Percentiles rank a stretch among this genome's conserved stretches.
These are phyloP conservation scores for Caerostris extrusa DNA, from an alignment of 1,140 invertebrate genomes.

Conservation along the genomic window DNA sequence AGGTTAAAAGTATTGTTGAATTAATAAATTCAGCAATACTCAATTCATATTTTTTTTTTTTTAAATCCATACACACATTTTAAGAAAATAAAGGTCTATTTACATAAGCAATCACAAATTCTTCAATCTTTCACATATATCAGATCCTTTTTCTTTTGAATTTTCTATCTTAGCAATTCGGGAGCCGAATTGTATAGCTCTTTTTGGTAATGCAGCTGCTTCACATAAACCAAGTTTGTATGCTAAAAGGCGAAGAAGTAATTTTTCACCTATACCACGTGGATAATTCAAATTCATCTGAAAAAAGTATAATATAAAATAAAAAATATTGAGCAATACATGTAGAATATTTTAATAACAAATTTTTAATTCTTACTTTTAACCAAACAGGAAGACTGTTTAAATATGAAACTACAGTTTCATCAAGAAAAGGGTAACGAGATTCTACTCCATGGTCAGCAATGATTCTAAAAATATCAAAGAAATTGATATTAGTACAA, in stretches of 20 bases:
- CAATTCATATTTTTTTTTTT: too few relatives aligned
- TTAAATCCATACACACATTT: neutral
- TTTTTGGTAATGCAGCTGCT: constrained; percentile 89
- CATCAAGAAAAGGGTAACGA: constrained; percentile 96
- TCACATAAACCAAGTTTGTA: constrained; percentile 86
- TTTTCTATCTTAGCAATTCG: constrained; percentile 91
- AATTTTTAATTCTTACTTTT: constrained; percentile 84
- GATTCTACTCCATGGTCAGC: constrained; percentile 84
- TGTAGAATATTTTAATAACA: neutral
- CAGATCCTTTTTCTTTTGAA: constrained; percentile 92
- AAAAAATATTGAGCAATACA: neutral
- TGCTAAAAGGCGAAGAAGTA: constrained; percentile 91
- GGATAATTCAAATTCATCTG: constrained; percentile 86
- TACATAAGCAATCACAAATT: neutral
- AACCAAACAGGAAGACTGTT: constrained; percentile 87
- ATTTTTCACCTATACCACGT: constrained; percentile 95
- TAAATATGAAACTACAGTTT: constrained; percentile 90
- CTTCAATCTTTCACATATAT: constrained; percentile 82
- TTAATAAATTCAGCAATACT: too few relatives aligned
- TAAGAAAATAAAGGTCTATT: neutral
- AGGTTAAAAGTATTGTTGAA: too few relatives aligned
- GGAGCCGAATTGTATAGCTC: constrained; percentile 99
- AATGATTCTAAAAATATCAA: constrained; percentile 81
- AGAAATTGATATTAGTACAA: neutral
- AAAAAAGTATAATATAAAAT: constrained; percentile 80